Base-by-base conservation (phyloP, 2,113 vertebrate genomes). In the Nothocercus julius region DNA sequence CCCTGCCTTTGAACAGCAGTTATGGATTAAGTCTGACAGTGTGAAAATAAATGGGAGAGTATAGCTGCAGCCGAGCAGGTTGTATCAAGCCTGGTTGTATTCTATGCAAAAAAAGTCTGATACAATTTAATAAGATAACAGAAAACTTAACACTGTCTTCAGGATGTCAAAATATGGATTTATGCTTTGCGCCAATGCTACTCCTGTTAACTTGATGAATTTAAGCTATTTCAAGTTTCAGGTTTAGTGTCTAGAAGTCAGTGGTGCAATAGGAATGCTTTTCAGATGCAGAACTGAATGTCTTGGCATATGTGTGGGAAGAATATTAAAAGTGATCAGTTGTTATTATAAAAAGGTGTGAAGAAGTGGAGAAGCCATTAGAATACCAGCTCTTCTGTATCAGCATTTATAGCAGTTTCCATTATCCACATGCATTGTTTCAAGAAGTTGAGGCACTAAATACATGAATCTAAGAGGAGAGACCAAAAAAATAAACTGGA, bases 111-210 rank as follows among this genome's bases (percentile, higher is more conserved):
- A 69, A 68, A 85, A 87, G 74, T 53, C 83, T 82, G 90, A 83
- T 95, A 87, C 76, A 75, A 95, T 95, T 95, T 94, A 92, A 95
- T 92, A 96, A 95, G 83, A 92, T 84, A 96, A 95, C 90, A 95
- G 77, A 94, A 95, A 95, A 85, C 87, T 88, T 91, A 90, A 74
- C 51, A 4, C 90, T 84, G 84, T 93, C 90, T 82, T 75, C 80
- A 85, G 75, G 40, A 86, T 94, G 94, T 90, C 95, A 95, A 90
- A 95, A 92, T 89, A 90, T 54, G 75, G 88, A 95, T 95, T 95
- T 93, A 87, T 92, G 89, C 30, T 40, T 42, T 66, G 32, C 68
- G 4, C 47, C 73, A 74, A 7, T 32, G 72, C 62, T 82, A 5
- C 75, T 82, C 32, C 59, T 84, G 84, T 86, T 96, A 85, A 83